phyloP scores from a whole-genome alignment of 1,140 invertebrate genomes.

The Telenomus remus region DNA sequence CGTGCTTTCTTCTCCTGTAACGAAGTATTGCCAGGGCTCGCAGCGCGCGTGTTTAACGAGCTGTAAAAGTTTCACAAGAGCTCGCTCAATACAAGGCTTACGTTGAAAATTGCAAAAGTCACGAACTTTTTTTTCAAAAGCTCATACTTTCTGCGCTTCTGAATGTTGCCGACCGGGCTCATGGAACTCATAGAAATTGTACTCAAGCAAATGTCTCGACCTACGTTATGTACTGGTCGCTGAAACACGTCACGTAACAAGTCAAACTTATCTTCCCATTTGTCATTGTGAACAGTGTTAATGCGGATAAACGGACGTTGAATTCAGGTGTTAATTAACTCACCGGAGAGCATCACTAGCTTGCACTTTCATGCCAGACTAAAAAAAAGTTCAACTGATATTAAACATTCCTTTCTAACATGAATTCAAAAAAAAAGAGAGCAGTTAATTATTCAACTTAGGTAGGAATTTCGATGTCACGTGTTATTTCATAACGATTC shows the following conservation, averaged over 20 bases:
- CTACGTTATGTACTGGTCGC: too few relatives aligned
- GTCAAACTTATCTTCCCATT: conserved; percentile 32
- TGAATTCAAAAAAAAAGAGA: too few relatives aligned
- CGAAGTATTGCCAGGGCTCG: conserved; percentile 37
- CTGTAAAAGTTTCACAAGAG: conserved; percentile 54
- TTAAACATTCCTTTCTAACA: too few relatives aligned
- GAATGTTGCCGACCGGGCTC: conserved; percentile 38
- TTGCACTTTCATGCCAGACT: conserved; percentile 1
- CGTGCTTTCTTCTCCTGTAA: conserved; percentile 45
- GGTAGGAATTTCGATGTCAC: too few relatives aligned
- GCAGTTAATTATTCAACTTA: too few relatives aligned
- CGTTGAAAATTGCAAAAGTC: conserved; percentile 53
- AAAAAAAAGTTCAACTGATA: too few relatives aligned
- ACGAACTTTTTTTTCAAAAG: conserved; percentile 59
- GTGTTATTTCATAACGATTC: too few relatives aligned
- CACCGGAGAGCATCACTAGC: not conserved
- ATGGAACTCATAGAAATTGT: too few relatives aligned
- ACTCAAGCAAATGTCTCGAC: too few relatives aligned
- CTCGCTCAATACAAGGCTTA: conserved; percentile 55
- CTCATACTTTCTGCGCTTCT: conserved; percentile 46
- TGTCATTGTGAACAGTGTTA: conserved; percentile 36
- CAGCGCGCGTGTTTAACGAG: conserved; percentile 57
- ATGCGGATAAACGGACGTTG: conserved; percentile 30
- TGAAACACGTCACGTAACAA: conserved; percentile 15
- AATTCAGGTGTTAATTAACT: conserved; percentile 37